Evolutionary conservation across 2,113 vertebrate species (phyloP), one percentile per base, ranked within the genome.

Genomic region (Larimichthys polyactis): DNA sequence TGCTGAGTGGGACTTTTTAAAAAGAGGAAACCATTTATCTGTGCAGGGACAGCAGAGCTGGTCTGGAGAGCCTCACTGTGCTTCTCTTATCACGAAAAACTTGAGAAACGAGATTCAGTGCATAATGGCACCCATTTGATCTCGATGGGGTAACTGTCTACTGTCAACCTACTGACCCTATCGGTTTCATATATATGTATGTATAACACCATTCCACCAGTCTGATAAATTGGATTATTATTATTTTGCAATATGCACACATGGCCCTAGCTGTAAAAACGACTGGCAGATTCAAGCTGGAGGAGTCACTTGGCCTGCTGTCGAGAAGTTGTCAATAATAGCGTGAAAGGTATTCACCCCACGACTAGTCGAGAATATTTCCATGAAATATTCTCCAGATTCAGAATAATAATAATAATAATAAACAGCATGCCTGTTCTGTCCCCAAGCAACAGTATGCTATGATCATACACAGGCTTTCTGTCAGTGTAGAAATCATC

Each of bases 11-110:
- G 91, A 91, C 79, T 79, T 93, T 93, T 91, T 79, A 93, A 40
- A 75, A 90, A 93, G 90, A 93, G 92, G 92, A 94, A 94, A 90
- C 75, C 82, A 85, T 92, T 93, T 92, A 91, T 94, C 93, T 91
- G 81, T 65, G 54, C 66, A 70, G 80, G 89, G 87, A 90, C 91
- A 89, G 89, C 90, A 79, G 71, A 76, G 65, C 75, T 75, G 87
- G 90, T 93, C 94, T 95, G 94, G 93, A 94, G 85, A 94, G 82
- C 67, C 76, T 94, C 94, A 94, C 74, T 77, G 70, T 22, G 74
- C 70, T 83, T 54, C 79, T 90, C 89, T 94, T 94, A 94, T 95
- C 94, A 54, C 3, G 3, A 83, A 88, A 89, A 91, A 85, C 84
- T 86, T 54, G 74, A 79, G 69, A 29, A 29, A 29, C 29, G 78